These are phyloP conservation scores for Cheilosia grossa DNA, from an alignment of 2,888 invertebrate species.

Conservation along the genomic window DNA sequence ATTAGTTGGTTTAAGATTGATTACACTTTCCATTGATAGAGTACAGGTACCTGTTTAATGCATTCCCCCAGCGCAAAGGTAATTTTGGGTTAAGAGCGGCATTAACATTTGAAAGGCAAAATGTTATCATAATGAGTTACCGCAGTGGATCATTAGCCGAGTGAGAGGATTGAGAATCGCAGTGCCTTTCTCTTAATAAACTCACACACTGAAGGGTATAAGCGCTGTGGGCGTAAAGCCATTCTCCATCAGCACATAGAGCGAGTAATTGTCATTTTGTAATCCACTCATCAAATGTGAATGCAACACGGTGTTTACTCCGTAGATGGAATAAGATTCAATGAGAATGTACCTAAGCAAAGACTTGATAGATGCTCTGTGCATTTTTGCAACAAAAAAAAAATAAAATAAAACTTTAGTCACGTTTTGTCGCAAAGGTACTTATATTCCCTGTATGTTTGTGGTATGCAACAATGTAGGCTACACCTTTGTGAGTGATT, in stretches of 20 bases:
- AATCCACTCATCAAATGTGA: conserved; percentile 73
- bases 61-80: conserved; percentile 11
- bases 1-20: conserved; percentile 18
- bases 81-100: conserved; percentile 13
- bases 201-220: conserved; percentile 35
- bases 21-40: conserved; percentile 19
- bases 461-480: background rate
- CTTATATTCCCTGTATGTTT: too few relatives aligned
- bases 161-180: conserved; percentile 50
- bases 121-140: conserved; percentile 35
- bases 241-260: conserved; percentile 32
- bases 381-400: conserved; percentile 6
- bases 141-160: conserved; percentile 31
- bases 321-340: conserved; percentile 35
- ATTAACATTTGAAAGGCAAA: conserved; percentile 26
- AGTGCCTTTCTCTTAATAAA: conserved; percentile 56
- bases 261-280: conserved; percentile 71
- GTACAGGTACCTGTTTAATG: background rate
- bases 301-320: conserved; percentile 40
- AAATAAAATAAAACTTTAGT: conserved; percentile 28
- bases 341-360: conserved; percentile 39
- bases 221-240: conserved; percentile 58
- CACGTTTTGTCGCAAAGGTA: conserved; percentile 66
- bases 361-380: conserved; percentile 38
- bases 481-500: conserved; percentile 23